Percentiles rank a stretch among this genome's conserved stretches.
Conservation (phyloP, 2,113 vertebrate genomes). For the Clupea harengus region DNA sequence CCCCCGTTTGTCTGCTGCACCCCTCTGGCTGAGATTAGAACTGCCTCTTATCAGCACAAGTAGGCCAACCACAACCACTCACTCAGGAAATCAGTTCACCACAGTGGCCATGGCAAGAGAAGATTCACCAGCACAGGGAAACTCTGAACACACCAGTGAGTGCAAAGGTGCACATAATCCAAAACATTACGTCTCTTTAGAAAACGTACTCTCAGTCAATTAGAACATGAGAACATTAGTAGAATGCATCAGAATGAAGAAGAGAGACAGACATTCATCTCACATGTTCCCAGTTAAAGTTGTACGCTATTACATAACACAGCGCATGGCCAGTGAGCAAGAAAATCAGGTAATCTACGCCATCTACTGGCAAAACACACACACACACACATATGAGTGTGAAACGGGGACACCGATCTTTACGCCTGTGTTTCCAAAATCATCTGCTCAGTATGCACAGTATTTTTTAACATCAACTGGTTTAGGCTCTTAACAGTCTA, state of each 20-base stretch:
- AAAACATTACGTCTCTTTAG: background rate
- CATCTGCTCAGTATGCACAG: no score
- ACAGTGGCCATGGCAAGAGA: background rate
- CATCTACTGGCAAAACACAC: conserved; percentile 45
- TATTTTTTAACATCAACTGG: background rate
- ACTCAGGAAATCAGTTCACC: conserved; percentile 8
- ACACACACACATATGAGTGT: background rate
- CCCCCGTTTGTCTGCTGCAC: conserved; percentile 6
- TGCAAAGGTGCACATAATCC: background rate
- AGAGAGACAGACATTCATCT: background rate
- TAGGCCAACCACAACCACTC: background rate
- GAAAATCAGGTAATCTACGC: conserved; percentile 36
- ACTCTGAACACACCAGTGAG: background rate
- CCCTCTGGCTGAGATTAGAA: conserved; percentile 27
- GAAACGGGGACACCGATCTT: background rate
- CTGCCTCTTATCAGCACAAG: background rate
- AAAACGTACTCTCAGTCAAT: background rate
- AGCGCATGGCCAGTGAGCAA: background rate
- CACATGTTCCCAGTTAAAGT: background rate
- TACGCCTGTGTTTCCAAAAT: no score
- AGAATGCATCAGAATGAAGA: background rate
- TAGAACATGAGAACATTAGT: background rate
- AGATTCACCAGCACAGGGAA: background rate
- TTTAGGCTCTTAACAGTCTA: no score
- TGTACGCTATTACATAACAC: background rate